phyloP scores from a whole-genome alignment of 2,888 invertebrate species.

The Troglohyphantes excavatus region DNA sequence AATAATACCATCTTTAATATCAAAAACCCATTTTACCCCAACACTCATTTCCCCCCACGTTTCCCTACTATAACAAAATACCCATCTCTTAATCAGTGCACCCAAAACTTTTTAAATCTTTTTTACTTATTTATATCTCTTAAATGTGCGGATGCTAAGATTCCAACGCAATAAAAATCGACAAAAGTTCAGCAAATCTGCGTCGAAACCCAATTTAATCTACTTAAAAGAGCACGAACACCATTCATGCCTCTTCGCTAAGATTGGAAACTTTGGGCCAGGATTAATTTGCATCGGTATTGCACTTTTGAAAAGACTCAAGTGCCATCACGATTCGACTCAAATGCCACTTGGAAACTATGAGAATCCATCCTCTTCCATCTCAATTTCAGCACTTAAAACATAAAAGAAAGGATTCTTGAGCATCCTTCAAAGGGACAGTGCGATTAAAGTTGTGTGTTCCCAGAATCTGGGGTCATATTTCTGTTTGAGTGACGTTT shows the following conservation, averaged over 20 bases:
- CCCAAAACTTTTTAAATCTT: no score
- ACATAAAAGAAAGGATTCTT: constrained; percentile 19
- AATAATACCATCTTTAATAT: no score
- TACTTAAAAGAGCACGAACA: not conserved
- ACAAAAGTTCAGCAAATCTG: not conserved
- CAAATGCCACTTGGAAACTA: not conserved
- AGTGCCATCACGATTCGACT: constrained; percentile 25
- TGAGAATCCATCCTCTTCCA: not conserved
- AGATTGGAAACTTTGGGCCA: not conserved
- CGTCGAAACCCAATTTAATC: not conserved
- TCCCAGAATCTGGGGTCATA: not conserved
- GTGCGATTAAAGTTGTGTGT: constrained; percentile 47
- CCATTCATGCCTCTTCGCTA: not conserved
- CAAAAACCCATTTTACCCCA: no score
- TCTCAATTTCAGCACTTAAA: constrained; percentile 9
- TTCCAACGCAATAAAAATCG: no score
- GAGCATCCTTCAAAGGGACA: constrained; percentile 20
- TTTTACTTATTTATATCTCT: no score
- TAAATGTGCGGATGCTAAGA: no score
- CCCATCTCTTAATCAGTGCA: no score
- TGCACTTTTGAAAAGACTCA: constrained; percentile 13
- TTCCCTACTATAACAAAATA: no score
- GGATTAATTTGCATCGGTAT: constrained; percentile 27
- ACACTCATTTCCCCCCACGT: no score
- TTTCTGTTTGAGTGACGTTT: constrained; percentile 56